A percentile compares a stretch with the other conserved stretches of the same genome.
These are phyloP conservation scores for Cathartes aura DNA, from an alignment of 2,113 vertebrate species.

Conservation along the genomic window DNA sequence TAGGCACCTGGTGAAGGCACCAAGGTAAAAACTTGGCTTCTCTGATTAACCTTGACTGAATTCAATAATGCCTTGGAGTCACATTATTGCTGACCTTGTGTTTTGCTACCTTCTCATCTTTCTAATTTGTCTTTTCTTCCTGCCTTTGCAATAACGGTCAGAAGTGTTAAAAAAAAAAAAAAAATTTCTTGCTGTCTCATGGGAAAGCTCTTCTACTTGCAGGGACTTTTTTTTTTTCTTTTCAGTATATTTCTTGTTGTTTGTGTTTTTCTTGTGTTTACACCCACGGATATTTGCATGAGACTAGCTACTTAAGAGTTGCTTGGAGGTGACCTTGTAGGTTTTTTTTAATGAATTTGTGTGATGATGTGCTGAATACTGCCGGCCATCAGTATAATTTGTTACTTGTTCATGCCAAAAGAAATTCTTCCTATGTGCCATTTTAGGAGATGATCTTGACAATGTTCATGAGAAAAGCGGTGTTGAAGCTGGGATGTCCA, in stretches of 20 bases:
- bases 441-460: not conserved
- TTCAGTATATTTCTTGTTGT: not conserved
- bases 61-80: slow-evolving; percentile 4
- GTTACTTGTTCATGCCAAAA: not conserved
- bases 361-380: not conserved
- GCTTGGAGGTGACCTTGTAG: not conserved
- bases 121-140: slow-evolving; percentile 47
- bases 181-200: not conserved
- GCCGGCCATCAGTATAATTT: not conserved
- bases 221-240: not conserved
- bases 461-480: not conserved
- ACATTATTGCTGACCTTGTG: slow-evolving; percentile 33
- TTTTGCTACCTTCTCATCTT: slow-evolving; percentile 39
- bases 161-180: not conserved
- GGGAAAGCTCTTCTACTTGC: not conserved
- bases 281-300: not conserved
- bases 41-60: slow-evolving; percentile 43
- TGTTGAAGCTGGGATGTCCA: not conserved
- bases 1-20: not conserved
- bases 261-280: not conserved
- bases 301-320: not conserved
- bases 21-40: not conserved
- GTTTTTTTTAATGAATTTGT: not conserved
- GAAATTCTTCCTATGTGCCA: not conserved
- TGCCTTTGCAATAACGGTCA: not conserved